A percentile compares a stretch with the other conserved stretches of the same genome.
phyloP scores from a whole-genome alignment of 2,888 invertebrate species.

The Dermolepida albohirtum region DNA sequence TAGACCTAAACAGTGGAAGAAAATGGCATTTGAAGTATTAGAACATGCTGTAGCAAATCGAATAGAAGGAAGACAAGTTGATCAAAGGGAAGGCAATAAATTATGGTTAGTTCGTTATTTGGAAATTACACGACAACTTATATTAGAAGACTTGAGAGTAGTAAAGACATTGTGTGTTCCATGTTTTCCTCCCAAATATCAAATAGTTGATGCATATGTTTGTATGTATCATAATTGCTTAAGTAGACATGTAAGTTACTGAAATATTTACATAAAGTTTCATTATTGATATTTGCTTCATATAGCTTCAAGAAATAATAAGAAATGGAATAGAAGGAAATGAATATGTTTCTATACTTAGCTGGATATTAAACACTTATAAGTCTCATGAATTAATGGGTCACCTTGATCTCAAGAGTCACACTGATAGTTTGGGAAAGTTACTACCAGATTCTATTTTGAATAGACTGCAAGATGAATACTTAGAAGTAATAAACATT shows the following conservation, averaged over 20 bases:
- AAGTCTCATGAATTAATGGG: conserved; percentile 88
- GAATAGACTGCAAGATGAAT: conserved; percentile 84
- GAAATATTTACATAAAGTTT: conserved; percentile 1
- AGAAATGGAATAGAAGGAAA: conserved; percentile 91
- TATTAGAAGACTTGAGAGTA: conserved; percentile 91
- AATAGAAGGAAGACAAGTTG: conserved; percentile 95
- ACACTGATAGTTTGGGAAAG: conserved; percentile 75
- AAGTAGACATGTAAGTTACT: conserved; percentile 78
- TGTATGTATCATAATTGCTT: conserved; percentile 94
- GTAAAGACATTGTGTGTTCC: conserved; percentile 91
- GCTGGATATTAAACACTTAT: conserved; percentile 94
- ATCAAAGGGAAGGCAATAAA: conserved; percentile 90
- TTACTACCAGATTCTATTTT: conserved; percentile 81
- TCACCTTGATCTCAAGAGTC: conserved; percentile 78
- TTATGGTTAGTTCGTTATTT: conserved; percentile 96
- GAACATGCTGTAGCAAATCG: conserved; percentile 83
- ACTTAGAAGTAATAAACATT: conserved; percentile 71
- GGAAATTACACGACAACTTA: conserved; percentile 85
- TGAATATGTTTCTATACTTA: conserved; percentile 93
- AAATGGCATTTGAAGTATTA: conserved; percentile 85
- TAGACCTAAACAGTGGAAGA: conserved; percentile 91
- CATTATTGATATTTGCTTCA: conserved; percentile 34
- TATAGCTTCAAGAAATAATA: conserved; percentile 87
- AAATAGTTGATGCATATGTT: conserved; percentile 92
- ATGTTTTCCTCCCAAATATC: conserved; percentile 95